Conservation (phyloP, 2,888 invertebrate species). For the Chrysina gloriosa region DNA sequence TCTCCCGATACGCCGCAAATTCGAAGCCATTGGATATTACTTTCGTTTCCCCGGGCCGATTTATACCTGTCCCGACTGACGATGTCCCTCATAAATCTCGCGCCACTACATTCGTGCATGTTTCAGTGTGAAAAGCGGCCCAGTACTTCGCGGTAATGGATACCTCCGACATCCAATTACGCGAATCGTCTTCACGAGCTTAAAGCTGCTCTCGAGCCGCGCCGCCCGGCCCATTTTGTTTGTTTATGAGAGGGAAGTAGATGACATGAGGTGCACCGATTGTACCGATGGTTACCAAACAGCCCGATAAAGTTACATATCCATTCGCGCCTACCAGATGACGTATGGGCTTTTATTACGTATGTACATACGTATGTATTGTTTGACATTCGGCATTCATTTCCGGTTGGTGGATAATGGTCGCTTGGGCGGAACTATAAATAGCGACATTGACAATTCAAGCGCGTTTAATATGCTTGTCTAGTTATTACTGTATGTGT, state of each 20-base stretch:
- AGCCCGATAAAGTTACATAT: constrained; percentile 2
- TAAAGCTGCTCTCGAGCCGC: not conserved
- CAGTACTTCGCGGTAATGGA: not conserved
- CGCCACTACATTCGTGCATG: constrained; percentile 2
- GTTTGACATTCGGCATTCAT: not conserved
- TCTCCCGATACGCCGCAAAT: not conserved
- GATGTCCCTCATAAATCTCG: constrained; percentile 4
- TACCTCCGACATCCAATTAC: constrained; percentile 9
- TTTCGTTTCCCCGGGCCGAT: constrained; percentile 4
- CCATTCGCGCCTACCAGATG: not conserved
- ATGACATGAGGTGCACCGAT: not conserved
- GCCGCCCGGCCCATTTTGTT: not conserved
- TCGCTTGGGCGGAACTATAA: not conserved
- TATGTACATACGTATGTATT: not conserved
- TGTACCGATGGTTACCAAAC: not conserved
- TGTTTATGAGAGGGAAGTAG: not conserved
- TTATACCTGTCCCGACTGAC: constrained; percentile 3
- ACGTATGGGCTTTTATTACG: constrained; percentile 8
- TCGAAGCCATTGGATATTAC: constrained; percentile 9
- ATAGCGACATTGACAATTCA: not conserved
- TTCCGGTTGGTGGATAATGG: not conserved
- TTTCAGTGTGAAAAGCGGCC: constrained; percentile 11
- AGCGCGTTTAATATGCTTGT: not conserved
- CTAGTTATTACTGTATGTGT: not conserved
- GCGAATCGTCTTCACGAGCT: constrained; percentile 8